These are phyloP conservation scores for Sebastiscus tertius DNA, from an alignment of 2,797 vertebrate species.

Conservation along the genomic window DNA sequence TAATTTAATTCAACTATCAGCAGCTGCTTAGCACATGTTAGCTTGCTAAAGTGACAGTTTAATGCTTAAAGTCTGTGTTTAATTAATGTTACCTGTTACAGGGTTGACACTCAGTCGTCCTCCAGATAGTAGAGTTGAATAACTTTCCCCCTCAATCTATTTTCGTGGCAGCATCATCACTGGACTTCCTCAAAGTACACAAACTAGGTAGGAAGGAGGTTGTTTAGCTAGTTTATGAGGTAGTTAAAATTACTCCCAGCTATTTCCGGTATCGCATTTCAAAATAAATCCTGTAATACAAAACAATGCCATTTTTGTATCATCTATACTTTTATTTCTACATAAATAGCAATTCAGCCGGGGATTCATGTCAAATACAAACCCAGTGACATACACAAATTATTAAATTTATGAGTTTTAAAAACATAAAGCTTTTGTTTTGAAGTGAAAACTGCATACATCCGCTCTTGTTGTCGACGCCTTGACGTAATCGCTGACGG, in stretches of 20 bases:
- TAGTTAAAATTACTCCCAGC: rapidly evolving
- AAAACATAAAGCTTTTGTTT: conserved; percentile 7
- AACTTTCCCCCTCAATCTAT: neutral
- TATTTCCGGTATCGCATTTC: neutral
- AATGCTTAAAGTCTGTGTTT: neutral
- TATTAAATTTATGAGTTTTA: neutral
- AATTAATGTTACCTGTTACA: conserved; percentile 29
- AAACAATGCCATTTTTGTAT: rapidly evolving
- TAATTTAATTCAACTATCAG: neutral
- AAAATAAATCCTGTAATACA: conserved; percentile 17
- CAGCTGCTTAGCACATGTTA: neutral
- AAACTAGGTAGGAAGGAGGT: rapidly evolving
- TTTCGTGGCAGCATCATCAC: neutral
- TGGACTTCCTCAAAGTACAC: conserved; percentile 37
- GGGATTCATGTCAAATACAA: rapidly evolving
- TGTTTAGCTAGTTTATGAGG: neutral
- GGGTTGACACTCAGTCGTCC: neutral
- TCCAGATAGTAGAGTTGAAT: neutral
- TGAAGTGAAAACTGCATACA: neutral
- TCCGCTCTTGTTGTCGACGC: rapidly evolving
- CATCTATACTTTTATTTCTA: neutral
- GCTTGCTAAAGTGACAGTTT: neutral
- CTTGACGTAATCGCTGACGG: neutral
- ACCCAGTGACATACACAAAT: rapidly evolving
- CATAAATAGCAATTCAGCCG: rapidly evolving